Base-by-base conservation (phyloP, 2,113 vertebrate genomes). In the Neodon shergylaensis region DNA sequence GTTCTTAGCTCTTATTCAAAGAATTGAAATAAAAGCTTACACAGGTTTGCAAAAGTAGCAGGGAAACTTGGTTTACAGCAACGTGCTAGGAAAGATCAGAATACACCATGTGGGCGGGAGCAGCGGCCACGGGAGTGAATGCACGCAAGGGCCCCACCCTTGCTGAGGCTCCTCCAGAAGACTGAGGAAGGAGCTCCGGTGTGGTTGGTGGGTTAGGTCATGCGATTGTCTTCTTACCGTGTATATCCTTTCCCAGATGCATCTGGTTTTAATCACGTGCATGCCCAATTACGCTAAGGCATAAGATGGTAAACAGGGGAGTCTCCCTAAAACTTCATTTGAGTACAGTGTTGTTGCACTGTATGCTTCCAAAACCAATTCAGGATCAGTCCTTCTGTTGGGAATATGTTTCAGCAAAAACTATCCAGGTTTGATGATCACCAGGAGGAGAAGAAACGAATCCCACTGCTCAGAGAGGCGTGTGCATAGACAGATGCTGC, bases 41-140 rank as follows among this genome's bases (percentile, higher is more conserved):
- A 47, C 33, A 5, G 63, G 47, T 47, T 66, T 66, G 31, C 39
- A 47, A 42, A 44, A 42, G 26, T 17, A 83, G 24, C 54, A 83
- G 16, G 81, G n/a, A 83, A 22, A 28, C 39, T 65, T 65, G 6
- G 28, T 21, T 84, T 19, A 16, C 31, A 65, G n/a, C 61, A 19
- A 84, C 12, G 61, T 26, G 31, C 65, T 42, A 47, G 28, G 33
- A 33, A 47, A 66, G 17, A 12, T 47, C 61, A 22, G 42, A 47
- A 44, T 66, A 1, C 31, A 11, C 39, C 33, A 9, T 28, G 21
- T 5, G 39, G 39, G 52, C 1, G 13, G 42, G 26, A 19, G 2
- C 39, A 47, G 39, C 4, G 0, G 17, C 5, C 58, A 33, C 0
- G 2, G 3, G 14, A 36, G 17, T 13, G 28, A 66, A 66, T 44